A percentile compares a stretch with the other conserved stretches of the same genome.
Conservation (phyloP, 2,113 vertebrate genomes). For the Talpa occidentalis region DNA sequence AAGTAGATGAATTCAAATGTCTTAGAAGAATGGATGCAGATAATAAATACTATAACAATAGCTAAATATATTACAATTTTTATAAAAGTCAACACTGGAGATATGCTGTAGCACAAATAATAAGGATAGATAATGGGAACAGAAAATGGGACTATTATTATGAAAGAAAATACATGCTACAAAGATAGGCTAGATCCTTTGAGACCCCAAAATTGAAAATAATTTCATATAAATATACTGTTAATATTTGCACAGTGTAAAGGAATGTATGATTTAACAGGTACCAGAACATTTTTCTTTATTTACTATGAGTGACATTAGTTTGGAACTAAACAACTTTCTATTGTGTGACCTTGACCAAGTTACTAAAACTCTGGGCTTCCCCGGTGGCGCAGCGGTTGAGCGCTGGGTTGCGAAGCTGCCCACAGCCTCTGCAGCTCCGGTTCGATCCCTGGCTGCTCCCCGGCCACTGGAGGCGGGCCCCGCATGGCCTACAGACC, state of each 20-base stretch:
- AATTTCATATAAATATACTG: not conserved
- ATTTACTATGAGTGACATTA: not conserved
- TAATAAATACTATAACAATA: not conserved
- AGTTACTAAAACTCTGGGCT: not conserved
- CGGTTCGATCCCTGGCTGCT: too few relatives aligned
- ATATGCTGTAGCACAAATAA: not conserved
- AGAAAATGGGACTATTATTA: not conserved
- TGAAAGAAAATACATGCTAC: conserved; percentile 5
- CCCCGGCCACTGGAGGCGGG: too few relatives aligned
- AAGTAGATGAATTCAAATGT: not conserved
- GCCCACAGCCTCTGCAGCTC: too few relatives aligned
- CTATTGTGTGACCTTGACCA: not conserved
- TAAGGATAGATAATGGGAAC: not conserved
- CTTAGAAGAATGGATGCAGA: not conserved
- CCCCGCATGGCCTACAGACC: too few relatives aligned
- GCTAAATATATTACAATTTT: not conserved
- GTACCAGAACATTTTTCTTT: not conserved
- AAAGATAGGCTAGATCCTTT: not conserved
- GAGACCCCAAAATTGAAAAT: not conserved
- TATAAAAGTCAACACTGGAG: not conserved
- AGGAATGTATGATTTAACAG: not conserved
- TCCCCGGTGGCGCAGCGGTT: too few relatives aligned
- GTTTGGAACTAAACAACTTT: not conserved
- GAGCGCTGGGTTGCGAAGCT: too few relatives aligned
- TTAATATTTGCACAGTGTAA: not conserved